Evolutionary conservation across 2,113 vertebrate genomes (phyloP), one percentile per base, ranked within the genome.

Genomic region (Laticauda laticaudata): DNA sequence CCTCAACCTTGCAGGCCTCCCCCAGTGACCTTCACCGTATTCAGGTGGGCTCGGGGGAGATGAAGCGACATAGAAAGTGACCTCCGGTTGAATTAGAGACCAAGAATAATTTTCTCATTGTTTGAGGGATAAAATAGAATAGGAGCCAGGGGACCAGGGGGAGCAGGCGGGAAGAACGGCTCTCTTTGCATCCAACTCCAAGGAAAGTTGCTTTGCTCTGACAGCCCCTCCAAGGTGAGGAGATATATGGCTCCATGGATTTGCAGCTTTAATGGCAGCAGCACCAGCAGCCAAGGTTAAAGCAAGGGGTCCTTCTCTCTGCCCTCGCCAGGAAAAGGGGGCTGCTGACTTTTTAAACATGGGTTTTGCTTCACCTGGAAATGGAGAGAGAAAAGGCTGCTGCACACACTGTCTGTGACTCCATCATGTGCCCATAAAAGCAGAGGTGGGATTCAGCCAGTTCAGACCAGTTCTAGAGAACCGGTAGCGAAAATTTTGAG

Each of bases 101-200:
- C 95, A 94, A 95, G 26, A 96, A 95, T 95, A 94, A 92, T 96
- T 97, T 96, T 94, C 93, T 95, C 95, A 95, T 95, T 94, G 96
- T 95, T 96, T 93, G 94, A 93, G 89, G 93, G 53, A 94, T 95
- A 96, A 96, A 95, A 96, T 96, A 95, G 95, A 12, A 53, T 51
- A 51, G 95, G 95, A 94, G 94, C 95, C 96, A 95, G 93, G 94
- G 96, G 69, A 15, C 34, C n/a, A 39, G 69, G n/a, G 64, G 64
- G 5, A 18, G 64, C n/a, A 75, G n/a, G n/a, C 3, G 34, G 93
- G 93, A 95, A 94, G 96, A 94, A 94, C 92, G 95, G 95, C 95
- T 94, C 95, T 94, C 95, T 45, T 89, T 85, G 93, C 95, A 94
- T 95, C 95, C 95, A 95, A 96, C 94, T 94, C 90, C 39, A 89